Evolutionary conservation across 1,140 invertebrate species (phyloP).

Genomic region (Dinothrombium tinctorium): DNA sequence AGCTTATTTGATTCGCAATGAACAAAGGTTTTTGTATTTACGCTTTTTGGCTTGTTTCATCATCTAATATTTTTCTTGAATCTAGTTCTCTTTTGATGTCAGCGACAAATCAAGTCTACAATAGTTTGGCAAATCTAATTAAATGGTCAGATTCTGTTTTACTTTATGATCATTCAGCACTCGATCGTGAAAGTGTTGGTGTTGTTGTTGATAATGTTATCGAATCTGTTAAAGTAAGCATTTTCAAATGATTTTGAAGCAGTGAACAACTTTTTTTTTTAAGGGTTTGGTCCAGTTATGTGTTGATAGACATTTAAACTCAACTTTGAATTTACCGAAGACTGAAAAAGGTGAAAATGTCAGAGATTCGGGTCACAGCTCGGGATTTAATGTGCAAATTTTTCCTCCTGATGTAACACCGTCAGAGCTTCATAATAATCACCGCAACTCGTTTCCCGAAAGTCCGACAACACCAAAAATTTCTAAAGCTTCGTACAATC

Average conservation of each 20-base stretch:
- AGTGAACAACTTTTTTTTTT: constrained; percentile 7
- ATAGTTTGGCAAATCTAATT: constrained; percentile 57
- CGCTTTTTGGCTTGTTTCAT: constrained; percentile 31
- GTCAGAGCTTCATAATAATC: too few species aligned
- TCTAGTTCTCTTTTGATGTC: constrained; percentile 29
- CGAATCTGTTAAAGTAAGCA: constrained; percentile 47
- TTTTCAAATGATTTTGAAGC: not conserved
- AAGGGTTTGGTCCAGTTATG: constrained; percentile 22
- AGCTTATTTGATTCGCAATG: constrained; percentile 34
- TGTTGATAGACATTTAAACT: constrained; percentile 18
- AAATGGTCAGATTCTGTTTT: constrained; percentile 68
- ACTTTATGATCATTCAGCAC: constrained; percentile 39
- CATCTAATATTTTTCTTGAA: constrained; percentile 31
- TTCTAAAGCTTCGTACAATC: too few species aligned
- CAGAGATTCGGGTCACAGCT: too few species aligned
- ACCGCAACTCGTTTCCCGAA: too few species aligned
- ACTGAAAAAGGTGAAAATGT: not conserved
- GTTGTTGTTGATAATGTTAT: constrained; percentile 50
- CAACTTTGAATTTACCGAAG: too few species aligned
- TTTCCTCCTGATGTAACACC: too few species aligned
- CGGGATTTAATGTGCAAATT: too few species aligned
- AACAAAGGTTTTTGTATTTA: constrained; percentile 34
- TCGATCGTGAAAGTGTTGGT: constrained; percentile 36
- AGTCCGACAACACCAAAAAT: too few species aligned
- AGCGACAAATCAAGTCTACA: constrained; percentile 60